Conservation (phyloP, 2,888 invertebrate species). For the Eupeodes luniger region DNA sequence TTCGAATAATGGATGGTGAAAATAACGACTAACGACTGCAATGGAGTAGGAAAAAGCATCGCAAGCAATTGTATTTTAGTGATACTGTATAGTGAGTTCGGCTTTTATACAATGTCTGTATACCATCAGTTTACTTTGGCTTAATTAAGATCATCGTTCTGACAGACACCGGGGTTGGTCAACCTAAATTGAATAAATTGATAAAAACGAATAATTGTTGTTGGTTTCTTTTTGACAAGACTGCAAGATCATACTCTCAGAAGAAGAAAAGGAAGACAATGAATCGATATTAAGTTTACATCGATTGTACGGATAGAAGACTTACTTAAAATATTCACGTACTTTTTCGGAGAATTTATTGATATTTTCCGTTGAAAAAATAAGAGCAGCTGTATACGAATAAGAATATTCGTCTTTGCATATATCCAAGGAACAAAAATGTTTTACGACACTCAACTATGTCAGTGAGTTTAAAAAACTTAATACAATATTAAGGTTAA, state of each 20-base stretch:
- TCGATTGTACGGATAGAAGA: neutral
- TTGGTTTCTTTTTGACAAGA: slow-evolving; percentile 28
- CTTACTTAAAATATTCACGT: too few relatives aligned
- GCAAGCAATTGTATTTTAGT: slow-evolving; percentile 67
- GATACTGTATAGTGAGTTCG: slow-evolving; percentile 59
- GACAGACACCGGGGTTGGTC: slow-evolving; percentile 74
- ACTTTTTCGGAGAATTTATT: too few relatives aligned
- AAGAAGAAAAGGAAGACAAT: neutral
- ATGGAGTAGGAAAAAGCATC: slow-evolving; percentile 73
- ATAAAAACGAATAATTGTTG: slow-evolving; percentile 49
- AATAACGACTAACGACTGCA: slow-evolving; percentile 68
- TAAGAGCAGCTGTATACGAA: too few relatives aligned
- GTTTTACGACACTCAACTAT: too few relatives aligned
- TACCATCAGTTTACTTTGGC: slow-evolving; percentile 59
- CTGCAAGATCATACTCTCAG: neutral
- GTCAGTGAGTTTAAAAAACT: too few relatives aligned
- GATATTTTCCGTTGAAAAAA: too few relatives aligned
- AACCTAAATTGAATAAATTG: slow-evolving; percentile 73
- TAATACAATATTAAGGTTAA: too few relatives aligned
- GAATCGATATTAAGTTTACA: slow-evolving; percentile 1
- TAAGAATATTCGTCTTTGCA: too few relatives aligned
- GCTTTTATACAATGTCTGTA: slow-evolving; percentile 68
- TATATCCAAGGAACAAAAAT: too few relatives aligned
- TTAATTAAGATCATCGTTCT: slow-evolving; percentile 76
- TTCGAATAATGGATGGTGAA: slow-evolving; percentile 72